phyloP scores from a whole-genome alignment of 2,888 invertebrate species.

The Drosophila kanekoi region DNA sequence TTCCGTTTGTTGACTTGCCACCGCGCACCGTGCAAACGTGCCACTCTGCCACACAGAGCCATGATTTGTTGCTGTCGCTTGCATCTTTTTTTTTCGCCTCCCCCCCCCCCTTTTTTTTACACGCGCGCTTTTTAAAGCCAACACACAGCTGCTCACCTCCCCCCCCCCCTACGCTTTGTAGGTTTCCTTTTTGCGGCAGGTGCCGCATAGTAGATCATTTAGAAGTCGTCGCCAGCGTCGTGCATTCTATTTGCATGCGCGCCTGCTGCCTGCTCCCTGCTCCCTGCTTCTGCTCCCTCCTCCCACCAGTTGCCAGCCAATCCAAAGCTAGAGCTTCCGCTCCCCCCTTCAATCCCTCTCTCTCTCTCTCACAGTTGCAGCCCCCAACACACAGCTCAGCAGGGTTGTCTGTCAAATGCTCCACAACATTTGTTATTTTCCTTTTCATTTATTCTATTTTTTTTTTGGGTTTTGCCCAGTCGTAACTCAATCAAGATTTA shows the following conservation, averaged over 20 bases:
- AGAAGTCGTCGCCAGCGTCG: conserved; percentile 42
- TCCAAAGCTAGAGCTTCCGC: conserved; percentile 13
- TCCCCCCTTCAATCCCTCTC: neutral
- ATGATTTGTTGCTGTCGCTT: conserved; percentile 56
- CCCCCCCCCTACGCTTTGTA: neutral
- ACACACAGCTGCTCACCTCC: neutral
- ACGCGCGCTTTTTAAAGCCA: neutral
- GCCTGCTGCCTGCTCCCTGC: too few relatives aligned
- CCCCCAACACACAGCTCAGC: neutral
- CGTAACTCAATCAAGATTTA: conserved; percentile 46
- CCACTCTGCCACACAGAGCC: conserved; percentile 43
- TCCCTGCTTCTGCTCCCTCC: too few relatives aligned
- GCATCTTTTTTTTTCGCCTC: conserved; percentile 10
- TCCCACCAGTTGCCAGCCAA: conserved; percentile 18
- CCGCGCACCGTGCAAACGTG: conserved; percentile 18
- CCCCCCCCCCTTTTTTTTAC: too few relatives aligned
- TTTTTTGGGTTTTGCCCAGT: conserved; percentile 2
- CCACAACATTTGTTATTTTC: neutral
- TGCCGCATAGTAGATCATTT: conserved; percentile 52
- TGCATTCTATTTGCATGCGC: conserved; percentile 48
- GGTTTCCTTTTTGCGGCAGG: conserved; percentile 1
- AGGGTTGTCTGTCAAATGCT: conserved; percentile 23
- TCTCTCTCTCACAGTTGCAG: neutral
- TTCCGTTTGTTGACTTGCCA: conserved; percentile 70
- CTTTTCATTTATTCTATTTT: neutral